Conservation (phyloP, 2,888 invertebrate genomes). For the Drosophila formosana region DNA sequence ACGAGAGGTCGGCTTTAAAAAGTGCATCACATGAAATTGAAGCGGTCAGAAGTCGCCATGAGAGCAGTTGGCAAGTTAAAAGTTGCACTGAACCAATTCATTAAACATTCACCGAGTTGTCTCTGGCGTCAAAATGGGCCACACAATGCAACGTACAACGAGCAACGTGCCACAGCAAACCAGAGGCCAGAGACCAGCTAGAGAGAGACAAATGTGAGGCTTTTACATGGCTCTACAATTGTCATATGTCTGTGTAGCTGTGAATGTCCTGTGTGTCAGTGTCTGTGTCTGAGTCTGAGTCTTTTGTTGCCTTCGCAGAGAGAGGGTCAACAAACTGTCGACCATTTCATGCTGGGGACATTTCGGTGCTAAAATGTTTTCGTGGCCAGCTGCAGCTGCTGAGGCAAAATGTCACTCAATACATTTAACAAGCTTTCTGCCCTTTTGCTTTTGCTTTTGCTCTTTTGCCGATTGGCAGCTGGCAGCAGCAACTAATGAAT, state of each 20-base stretch:
- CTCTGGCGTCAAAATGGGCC: conserved; percentile 64
- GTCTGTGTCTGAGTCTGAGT: background rate
- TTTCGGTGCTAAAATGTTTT: conserved; percentile 14
- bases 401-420: conserved; percentile 43
- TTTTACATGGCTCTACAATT: conserved; percentile 51
- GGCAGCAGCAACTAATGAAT: conserved; percentile 35
- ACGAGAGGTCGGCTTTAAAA: conserved; percentile 34
- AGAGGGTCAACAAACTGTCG: conserved; percentile 70
- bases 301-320: conserved; percentile 22
- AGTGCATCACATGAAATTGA: conserved; percentile 38
- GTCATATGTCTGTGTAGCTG: conserved; percentile 42
- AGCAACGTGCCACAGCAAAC: background rate
- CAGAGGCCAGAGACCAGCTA: conserved; percentile 11
- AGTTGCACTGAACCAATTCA: conserved; percentile 71
- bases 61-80: conserved; percentile 46
- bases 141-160: conserved; percentile 52
- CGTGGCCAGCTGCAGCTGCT: conserved; percentile 28
- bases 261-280: conserved; percentile 6
- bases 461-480: conserved; percentile 3
- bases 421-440: conserved; percentile 43
- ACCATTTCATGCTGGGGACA: conserved; percentile 45
- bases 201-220: conserved; percentile 18
- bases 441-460: background rate
- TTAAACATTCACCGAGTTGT: conserved; percentile 70
- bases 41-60: conserved; percentile 41